A percentile compares a stretch with the other conserved stretches of the same genome.
Evolutionary conservation across 2,113 vertebrate species (phyloP).

Genomic region (Pygoscelis antarcticus): DNA sequence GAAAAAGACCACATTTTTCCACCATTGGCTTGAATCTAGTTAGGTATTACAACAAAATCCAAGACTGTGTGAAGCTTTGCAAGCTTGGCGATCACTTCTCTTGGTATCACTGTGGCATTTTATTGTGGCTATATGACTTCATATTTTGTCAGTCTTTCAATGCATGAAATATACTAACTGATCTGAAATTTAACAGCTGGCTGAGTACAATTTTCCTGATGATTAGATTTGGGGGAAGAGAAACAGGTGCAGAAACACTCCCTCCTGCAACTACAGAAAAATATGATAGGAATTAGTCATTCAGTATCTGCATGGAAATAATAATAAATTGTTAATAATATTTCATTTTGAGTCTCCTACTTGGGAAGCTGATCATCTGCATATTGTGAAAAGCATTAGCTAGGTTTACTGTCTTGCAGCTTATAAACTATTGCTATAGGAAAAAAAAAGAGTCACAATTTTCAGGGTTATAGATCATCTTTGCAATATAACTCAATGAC

Average conservation of each 20-base stretch:
- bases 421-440: background rate
- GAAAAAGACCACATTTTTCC: background rate
- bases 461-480: background rate
- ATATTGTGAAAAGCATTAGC: constrained; percentile 4
- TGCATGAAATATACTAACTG: background rate
- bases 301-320: constrained; percentile 24
- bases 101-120: background rate
- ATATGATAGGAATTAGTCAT: constrained; percentile 27
- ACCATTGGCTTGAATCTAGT: background rate
- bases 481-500: background rate
- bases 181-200: constrained; percentile 22
- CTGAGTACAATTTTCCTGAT: background rate
- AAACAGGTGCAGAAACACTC: constrained; percentile 38
- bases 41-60: background rate
- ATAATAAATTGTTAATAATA: constrained; percentile 29
- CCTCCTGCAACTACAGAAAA: constrained; percentile 29
- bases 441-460: background rate
- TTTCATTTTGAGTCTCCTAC: background rate
- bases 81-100: background rate
- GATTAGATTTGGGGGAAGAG: constrained; percentile 23
- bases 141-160: constrained; percentile 4
- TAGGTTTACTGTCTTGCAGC: background rate
- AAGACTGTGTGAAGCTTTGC: background rate
- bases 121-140: background rate
- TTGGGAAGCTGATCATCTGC: background rate